Evolutionary conservation across 2,797 vertebrate species (phyloP).

Genomic region (Thaleichthys pacificus): DNA sequence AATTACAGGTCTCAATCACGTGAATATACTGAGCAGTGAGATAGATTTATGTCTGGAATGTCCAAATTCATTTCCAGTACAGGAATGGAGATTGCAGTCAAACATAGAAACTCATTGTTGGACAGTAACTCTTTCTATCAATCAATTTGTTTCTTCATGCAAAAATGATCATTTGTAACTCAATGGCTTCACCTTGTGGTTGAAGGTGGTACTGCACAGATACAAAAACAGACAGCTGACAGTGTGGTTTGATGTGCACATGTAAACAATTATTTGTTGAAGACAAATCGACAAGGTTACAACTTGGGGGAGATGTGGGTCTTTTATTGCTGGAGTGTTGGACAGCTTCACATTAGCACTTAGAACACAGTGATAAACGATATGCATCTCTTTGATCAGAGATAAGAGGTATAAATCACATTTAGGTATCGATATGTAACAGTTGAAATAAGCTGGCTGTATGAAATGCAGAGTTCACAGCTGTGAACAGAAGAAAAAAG

Average conservation of each 20-base stretch:
- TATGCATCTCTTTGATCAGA: constrained; percentile 1
- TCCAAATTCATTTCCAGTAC: too few species aligned
- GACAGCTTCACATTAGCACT: constrained; percentile 55
- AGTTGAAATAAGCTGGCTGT: constrained; percentile 23
- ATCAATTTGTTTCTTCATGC: background rate
- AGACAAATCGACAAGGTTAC: constrained; percentile 9
- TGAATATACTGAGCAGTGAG: too few species aligned
- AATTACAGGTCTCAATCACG: too few species aligned
- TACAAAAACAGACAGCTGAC: background rate
- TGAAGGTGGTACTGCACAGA: background rate
- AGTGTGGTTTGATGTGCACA: background rate
- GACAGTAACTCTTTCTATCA: background rate
- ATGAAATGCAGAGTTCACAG: background rate
- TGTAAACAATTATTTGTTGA: background rate
- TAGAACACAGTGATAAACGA: constrained; percentile 14
- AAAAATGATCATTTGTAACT: constrained; percentile 43
- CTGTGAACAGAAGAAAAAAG: background rate
- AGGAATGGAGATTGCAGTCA: background rate
- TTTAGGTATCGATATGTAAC: constrained; percentile 34
- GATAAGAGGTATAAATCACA: constrained; percentile 15
- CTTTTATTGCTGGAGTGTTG: constrained; percentile 55
- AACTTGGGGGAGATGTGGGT: constrained; percentile 11
- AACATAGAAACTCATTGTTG: background rate
- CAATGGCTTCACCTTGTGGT: constrained; percentile 67
- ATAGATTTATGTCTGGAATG: too few species aligned